Percentiles rank a stretch among this genome's conserved stretches.
These are phyloP conservation scores for Uromys caudimaculatus DNA, from an alignment of 2,797 vertebrate species.

Conservation along the genomic window DNA sequence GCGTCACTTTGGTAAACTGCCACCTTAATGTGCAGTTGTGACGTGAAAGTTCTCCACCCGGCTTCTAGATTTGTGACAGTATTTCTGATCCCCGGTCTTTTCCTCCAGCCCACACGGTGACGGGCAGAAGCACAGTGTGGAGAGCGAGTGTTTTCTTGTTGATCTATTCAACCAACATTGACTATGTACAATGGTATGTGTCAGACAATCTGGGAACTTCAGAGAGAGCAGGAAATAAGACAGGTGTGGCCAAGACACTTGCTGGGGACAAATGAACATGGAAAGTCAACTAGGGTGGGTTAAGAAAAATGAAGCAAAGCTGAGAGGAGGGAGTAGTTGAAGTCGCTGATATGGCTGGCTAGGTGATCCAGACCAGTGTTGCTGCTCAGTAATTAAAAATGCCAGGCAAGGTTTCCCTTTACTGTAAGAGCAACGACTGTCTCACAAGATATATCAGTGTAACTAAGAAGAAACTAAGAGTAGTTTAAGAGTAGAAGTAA, in stretches of 20 bases:
- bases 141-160: not conserved
- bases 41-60: not conserved
- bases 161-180: not conserved
- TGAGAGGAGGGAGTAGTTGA: not conserved
- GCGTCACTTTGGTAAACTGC: not conserved
- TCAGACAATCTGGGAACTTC: not conserved
- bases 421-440: not conserved
- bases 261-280: not conserved
- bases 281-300: not conserved
- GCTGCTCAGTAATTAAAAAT: not conserved
- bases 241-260: too few species aligned
- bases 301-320: not conserved
- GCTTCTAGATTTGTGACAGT: not conserved
- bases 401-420: not conserved
- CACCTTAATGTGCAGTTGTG: not conserved
- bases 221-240: not conserved
- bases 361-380: not conserved
- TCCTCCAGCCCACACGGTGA: not conserved
- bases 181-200: not conserved
- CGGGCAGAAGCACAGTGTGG: not conserved
- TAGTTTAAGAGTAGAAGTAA: too few species aligned
- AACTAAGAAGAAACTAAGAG: constrained; percentile 10
- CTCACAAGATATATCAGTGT: not conserved
- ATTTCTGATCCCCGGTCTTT: not conserved
- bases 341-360: not conserved